Evolutionary conservation across 2,113 vertebrate species (phyloP).

Genomic region (Bubo bubo): DNA sequence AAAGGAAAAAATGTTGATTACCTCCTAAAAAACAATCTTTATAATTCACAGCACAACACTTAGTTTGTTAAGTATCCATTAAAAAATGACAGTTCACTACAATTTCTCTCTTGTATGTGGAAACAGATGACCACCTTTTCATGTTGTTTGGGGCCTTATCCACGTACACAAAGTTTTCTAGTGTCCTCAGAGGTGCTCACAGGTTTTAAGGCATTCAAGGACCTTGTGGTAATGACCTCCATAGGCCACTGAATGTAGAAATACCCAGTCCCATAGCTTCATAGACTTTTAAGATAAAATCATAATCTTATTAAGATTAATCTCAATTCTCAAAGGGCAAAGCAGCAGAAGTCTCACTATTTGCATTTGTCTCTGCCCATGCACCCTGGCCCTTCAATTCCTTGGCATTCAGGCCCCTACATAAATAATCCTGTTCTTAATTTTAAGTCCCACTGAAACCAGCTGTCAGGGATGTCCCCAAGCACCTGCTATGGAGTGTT

Average conservation of each 20-base stretch:
- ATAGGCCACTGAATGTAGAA: background rate
- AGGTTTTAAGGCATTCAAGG: background rate
- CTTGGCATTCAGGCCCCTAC: background rate
- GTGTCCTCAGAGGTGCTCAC: background rate
- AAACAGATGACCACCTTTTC: background rate
- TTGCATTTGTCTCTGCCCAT: background rate
- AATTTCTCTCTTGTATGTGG: background rate
- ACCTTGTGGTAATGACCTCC: background rate
- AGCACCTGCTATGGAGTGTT: fast-evolving
- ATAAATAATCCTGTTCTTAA: background rate
- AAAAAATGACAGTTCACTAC: background rate
- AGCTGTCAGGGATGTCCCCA: background rate
- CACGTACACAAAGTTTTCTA: background rate
- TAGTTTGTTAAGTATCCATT: background rate
- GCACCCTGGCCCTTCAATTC: background rate
- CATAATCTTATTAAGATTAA: background rate
- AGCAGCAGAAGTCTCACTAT: background rate
- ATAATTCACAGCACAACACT: background rate
- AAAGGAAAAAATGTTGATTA: background rate
- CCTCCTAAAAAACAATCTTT: background rate
- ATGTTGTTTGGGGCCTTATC: background rate
- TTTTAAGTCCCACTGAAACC: background rate
- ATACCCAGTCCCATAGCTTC: background rate
- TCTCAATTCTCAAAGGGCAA: background rate
- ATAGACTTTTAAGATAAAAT: background rate